Conservation (phyloP, 2,797 vertebrate species). For the Synaphobranchus kaupii region DNA sequence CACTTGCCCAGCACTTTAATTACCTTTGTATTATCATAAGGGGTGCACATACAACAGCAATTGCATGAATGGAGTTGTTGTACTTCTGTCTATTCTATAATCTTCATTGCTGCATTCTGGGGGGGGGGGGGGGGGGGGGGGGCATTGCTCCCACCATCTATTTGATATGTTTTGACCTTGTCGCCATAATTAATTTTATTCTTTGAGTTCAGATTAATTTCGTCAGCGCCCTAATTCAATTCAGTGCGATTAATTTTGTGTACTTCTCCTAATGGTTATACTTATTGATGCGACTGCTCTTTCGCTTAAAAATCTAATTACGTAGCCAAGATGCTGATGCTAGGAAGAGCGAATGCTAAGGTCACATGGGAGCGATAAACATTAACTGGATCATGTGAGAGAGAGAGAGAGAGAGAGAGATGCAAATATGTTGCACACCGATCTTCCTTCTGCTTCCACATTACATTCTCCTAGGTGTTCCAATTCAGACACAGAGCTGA, state of each 20-base stretch:
- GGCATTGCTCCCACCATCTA: too few species aligned
- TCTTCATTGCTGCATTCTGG: background rate
- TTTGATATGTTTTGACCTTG: background rate
- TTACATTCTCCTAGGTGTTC: background rate
- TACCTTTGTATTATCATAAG: background rate
- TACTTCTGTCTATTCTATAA: background rate
- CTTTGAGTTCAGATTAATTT: background rate
- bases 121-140: background rate
- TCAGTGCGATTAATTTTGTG: background rate
- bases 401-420: background rate
- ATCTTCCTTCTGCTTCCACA: background rate
- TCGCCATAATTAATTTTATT: background rate
- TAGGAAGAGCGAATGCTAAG: background rate
- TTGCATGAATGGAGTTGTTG: background rate
- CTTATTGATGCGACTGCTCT: background rate
- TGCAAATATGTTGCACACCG: background rate
- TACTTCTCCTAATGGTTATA: background rate
- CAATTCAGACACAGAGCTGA: background rate
- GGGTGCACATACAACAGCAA: background rate
- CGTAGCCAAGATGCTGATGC: background rate
- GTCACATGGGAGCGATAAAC: conserved; percentile 16
- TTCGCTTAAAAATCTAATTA: background rate
- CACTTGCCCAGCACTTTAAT: background rate
- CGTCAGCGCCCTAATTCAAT: background rate
- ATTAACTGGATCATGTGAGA: conserved; percentile 37